Evolutionary conservation across 2,797 vertebrate species (phyloP).

Genomic region (Alexandromys oeconomus): DNA sequence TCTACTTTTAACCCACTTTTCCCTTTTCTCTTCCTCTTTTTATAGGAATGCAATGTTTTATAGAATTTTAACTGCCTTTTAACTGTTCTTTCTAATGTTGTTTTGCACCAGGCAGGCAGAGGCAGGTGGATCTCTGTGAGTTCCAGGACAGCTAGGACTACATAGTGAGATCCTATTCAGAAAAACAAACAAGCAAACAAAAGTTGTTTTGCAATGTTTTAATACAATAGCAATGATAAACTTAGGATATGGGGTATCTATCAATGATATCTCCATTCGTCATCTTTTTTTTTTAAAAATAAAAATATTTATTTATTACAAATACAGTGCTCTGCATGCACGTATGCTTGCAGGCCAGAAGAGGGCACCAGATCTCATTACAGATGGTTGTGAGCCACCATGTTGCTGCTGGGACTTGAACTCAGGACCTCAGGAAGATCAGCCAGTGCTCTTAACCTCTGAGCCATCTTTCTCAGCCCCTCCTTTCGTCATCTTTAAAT

Average conservation of each 20-base stretch:
- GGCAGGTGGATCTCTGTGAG: not conserved
- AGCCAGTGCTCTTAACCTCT: too few relatives aligned
- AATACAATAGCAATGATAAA: not conserved
- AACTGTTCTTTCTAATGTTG: not conserved
- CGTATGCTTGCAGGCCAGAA: too few relatives aligned
- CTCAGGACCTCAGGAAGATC: too few relatives aligned
- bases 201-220: not conserved
- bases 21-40: not conserved
- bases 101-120: not conserved
- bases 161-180: not conserved
- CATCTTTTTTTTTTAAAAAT: too few relatives aligned
- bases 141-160: not conserved
- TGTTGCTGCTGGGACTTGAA: too few relatives aligned
- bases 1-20: not conserved
- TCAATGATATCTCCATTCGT: not conserved
- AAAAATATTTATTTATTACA: too few relatives aligned
- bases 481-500: not conserved
- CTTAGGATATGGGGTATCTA: not conserved
- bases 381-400: too few relatives aligned
- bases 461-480: too few relatives aligned
- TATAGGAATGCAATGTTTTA: not conserved
- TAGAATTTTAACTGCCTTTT: constrained; percentile 5
- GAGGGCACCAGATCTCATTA: too few relatives aligned
- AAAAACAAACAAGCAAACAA: not conserved
- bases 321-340: too few relatives aligned